These are phyloP conservation scores for Otus sunia DNA, from an alignment of 2,113 vertebrate genomes.

Conservation along the genomic window DNA sequence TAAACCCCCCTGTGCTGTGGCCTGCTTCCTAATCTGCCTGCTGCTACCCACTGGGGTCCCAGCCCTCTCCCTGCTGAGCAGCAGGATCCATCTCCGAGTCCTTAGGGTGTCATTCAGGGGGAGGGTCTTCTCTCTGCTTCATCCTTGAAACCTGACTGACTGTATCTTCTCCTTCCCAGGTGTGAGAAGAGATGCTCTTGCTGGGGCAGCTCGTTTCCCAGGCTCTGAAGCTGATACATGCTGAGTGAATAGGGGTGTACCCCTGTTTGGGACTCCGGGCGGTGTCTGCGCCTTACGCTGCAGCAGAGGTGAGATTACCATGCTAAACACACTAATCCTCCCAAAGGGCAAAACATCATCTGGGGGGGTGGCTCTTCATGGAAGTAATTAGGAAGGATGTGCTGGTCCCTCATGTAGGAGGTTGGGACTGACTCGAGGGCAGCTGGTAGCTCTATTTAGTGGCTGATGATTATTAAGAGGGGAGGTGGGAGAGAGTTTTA, in stretches of 20 bases:
- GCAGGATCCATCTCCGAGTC: background rate
- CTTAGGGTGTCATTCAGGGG: background rate
- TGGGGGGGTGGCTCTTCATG: background rate
- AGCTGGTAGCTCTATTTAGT: background rate
- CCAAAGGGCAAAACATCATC: background rate
- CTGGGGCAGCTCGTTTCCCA: background rate
- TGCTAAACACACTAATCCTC: background rate
- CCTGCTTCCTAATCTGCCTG: background rate
- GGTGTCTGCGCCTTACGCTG: rapidly evolving
- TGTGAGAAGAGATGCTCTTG: background rate
- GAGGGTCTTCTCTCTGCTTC: background rate
- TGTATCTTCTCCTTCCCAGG: background rate
- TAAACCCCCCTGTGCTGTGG: background rate
- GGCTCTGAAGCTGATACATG: background rate
- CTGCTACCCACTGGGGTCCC: background rate
- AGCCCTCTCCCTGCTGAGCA: background rate
- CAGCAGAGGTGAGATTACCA: background rate
- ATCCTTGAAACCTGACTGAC: background rate
- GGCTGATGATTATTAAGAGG: background rate
- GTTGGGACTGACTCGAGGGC: background rate
- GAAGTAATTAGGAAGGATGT: background rate
- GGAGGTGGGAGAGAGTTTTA: background rate
- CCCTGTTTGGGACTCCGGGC: background rate
- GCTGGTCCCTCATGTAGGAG: rapidly evolving
- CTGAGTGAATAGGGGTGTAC: rapidly evolving